Evolutionary conservation across 2,888 invertebrate genomes (phyloP), one percentile per base, ranked within the genome.

Genomic region (Polydrusus tereticollis): DNA sequence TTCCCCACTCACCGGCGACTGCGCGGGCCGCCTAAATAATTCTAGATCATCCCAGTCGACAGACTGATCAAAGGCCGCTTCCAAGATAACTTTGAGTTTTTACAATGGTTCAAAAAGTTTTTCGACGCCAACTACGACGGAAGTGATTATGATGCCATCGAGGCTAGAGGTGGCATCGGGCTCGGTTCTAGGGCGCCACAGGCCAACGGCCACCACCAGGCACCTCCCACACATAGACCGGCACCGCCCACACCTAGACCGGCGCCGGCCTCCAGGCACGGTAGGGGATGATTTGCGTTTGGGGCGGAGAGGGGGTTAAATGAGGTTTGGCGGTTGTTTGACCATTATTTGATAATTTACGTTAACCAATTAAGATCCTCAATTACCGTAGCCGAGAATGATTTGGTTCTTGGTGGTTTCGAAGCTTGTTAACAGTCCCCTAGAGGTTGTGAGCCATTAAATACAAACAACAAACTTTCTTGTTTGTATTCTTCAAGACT

Each of bases 51-150:
- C 87, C 97, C 98, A 79, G 98, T 99, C 88, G 99, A 99, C 89
- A 96, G 94, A 89, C 92, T 99, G 88, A 97, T 99, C 86, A 99
- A 99, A 88, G 99, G 97, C 84, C 93, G 98, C 84, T 99, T 99
- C 89, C 99, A 99, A 92, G 99, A 99, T 89, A 99, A 99, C 90
- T 99, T 99, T 91, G 99, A 99, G 89, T 99, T 99, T 89, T 93
- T 99, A 82, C 99, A 99, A 90, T 99, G 99, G 99, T 99, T 99
- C 90, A 99, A 99, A 91, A 98, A 98, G 87, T 99, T 99, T 89
- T 99, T 99, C 87, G 99, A 99, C 89, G 98, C 99, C 80, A 99
- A 99, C 89, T 99, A 98, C 88, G 97, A 98, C 86, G 98, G 98
- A 78, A 92, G 94, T 82, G 97, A 97, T 80, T 99, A 99, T 87